Evolutionary conservation across 2,113 vertebrate species (phyloP), one percentile per base, ranked within the genome.

Genomic region (Bubo scandiacus): DNA sequence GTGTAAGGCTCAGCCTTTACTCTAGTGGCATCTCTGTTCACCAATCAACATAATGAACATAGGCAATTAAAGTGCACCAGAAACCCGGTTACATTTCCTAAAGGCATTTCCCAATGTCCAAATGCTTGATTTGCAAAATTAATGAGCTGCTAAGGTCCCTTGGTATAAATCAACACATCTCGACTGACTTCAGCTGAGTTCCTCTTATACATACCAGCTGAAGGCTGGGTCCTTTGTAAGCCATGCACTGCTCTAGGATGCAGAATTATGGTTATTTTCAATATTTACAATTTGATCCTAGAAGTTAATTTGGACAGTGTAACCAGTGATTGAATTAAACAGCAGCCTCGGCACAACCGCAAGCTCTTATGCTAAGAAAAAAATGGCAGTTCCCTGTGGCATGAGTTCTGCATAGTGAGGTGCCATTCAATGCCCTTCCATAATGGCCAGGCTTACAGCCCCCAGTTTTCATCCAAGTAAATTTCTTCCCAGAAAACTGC

Each of bases 1-100:
- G 0, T 79, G 84, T 80, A 54, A 88, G 74, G 62, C 87, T 96
- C 93, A 77, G 92, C 93, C 93, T 97, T 94, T 90, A 93, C 92
- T 96, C 93, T 27, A 80, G 87, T 86, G 92, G 85, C 27, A 14
- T 63, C 81, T 93, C 93, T 94, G 90, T 95, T 94, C 94, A 85
- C 94, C 96, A 88, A 91, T 91, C 96, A 95, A 87, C 94, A 79
- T 96, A 97, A 96, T 93, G 94, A 96, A 96, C 93, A 42, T 4
- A 57, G 66, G 93, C 95, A 97, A 96, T 96, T 96, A 96, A 97
- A 90, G 93, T 96, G 94, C 93, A 96, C 94, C 87, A 96, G 94
- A 91, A 97, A 96, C 91, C 89, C 96, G 91, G 94, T 92, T 97
- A 92, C 93, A 85, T 94, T 96, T 96, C 93, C 96, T 97, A 59